These are phyloP conservation scores for Cephalopholis sonnerati DNA, from an alignment of 2,113 vertebrate species.

Conservation along the genomic window DNA sequence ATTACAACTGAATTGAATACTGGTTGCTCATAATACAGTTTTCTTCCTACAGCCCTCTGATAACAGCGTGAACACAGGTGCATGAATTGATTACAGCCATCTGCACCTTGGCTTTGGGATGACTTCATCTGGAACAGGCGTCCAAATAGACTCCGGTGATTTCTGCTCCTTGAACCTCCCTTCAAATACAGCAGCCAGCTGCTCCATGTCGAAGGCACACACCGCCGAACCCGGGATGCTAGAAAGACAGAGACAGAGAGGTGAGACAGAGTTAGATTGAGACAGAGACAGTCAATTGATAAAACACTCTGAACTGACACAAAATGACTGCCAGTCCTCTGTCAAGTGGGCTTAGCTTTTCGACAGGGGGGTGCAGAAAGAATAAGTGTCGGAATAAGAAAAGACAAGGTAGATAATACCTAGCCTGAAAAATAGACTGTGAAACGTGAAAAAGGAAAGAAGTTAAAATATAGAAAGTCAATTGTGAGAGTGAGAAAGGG, in stretches of 20 bases:
- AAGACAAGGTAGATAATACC: conserved; percentile 46
- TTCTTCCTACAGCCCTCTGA: conserved; percentile 4
- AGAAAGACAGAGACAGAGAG: conserved; percentile 3
- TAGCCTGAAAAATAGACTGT: conserved; percentile 13
- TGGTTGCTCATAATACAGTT: background rate
- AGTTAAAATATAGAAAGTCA: conserved; percentile 28
- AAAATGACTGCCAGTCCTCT: conserved; percentile 36
- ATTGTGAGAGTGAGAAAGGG: conserved; percentile 34
- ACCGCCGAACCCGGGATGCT: conserved; percentile 97
- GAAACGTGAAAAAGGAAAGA: conserved; percentile 18
- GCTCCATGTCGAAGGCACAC: conserved; percentile 96
- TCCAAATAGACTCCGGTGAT: conserved; percentile 96
- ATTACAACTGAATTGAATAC: background rate
- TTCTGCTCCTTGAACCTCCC: conserved; percentile 98
- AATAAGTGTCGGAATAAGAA: conserved; percentile 29
- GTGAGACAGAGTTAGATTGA: conserved; percentile 32
- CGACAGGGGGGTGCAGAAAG: background rate
- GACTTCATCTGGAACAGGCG: conserved; percentile 92
- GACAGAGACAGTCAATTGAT: conserved; percentile 19
- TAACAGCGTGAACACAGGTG: conserved; percentile 40
- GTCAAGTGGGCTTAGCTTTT: conserved; percentile 31
- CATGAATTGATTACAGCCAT: conserved; percentile 44
- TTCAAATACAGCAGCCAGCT: conserved; percentile 91
- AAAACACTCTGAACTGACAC: conserved; percentile 37
- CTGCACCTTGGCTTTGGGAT: conserved; percentile 93